Evolutionary conservation across 2,113 vertebrate species (phyloP), one percentile per base, ranked within the genome.

Genomic region (Pomatorhinus ruficollis): DNA sequence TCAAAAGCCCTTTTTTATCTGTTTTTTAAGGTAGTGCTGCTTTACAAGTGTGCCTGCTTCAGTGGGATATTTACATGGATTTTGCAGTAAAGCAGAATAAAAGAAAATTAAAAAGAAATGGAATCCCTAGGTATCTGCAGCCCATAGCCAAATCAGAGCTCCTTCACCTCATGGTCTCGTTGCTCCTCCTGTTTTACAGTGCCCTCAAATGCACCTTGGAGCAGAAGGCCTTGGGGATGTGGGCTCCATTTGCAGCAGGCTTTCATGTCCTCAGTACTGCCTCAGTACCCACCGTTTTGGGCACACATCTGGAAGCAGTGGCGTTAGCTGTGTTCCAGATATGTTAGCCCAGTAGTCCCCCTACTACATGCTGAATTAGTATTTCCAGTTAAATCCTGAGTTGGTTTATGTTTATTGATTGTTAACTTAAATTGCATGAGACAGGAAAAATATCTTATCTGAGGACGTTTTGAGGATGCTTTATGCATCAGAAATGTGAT

Each of bases 401-500:
- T 8, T 70, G 37, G 22, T 69, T 82, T 76, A 31, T 5, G 1
- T 72, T 85, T 69, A 65, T 57, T 63, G 60, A 53, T 71, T 89
- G 80, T 35, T 82, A 86, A 78, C 24, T 84, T 71, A 77, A 94
- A 53, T 87, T 85, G 31, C 37, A 22, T 0, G 0, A 72, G 53
- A n/a, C 56, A 76, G 78, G 54, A 80, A 84, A 61, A 87, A 27
- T n/a, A 47, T 70, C 57, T 69, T 69, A 39, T 12, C 74, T 79
- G 82, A 56, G 57, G 44, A 90, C 1, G 0, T 93, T 93, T 87
- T 69, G 70, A 85, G 78, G 77, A 79, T 89, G 70, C 70, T 92
- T 87, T 91, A 45, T 85, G 78, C 70, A 91, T 94, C 74, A 84
- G 77, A 91, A 92, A 72, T 91, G 69, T 61, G 83, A 69, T 50